Evolutionary conservation across 2,888 invertebrate genomes (phyloP), one percentile per base, ranked within the genome.

Genomic region (Strigamia maritima): DNA sequence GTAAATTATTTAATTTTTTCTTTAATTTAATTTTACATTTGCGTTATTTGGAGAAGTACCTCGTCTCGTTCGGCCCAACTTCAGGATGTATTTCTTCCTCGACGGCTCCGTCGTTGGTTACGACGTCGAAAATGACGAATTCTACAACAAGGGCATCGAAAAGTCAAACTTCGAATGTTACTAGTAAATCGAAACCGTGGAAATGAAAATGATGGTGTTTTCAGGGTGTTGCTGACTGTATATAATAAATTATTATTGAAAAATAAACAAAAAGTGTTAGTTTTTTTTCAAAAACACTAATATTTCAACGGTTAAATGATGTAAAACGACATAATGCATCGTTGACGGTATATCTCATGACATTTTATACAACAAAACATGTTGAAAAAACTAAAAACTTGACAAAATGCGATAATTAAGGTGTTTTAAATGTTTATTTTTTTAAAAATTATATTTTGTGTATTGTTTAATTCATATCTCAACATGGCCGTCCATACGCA

Each of bases 1-100:
- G 60, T n/a, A n/a, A n/a, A n/a, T n/a, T n/a, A n/a, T 16, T 22
- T 26, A 16, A n/a, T 70, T 6, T 65, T 70, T 70, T 70, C 70
- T 70, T 70, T 26, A 70, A 26, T 70, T n/a, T 49, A 10, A 26
- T 70, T 65, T 26, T 28, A 70, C 24, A 70, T 70, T n/a, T 70
- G 26, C 26, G 14, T 28, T 4, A 26, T 70, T 26, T 70, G 12
- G 70, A 70, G 7, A 70, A 70, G 16, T 70, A 70, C 28, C 70
- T 70, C 14, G 26, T 70, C 8, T 6, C 28, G 24, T 70, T 70
- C 7, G 70, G 70, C 28, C 70, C 70, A 1, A 70, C 70, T 0
- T 2, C 28, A 2, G 7, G 70, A 4, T 70, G 70, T 7, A 70
- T 14, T 28, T 28, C 70, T 2, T 26, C 70, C 14, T 35, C 35